phyloP scores from a whole-genome alignment of 2,797 vertebrate species.

The Cephalopachus bancanus region DNA sequence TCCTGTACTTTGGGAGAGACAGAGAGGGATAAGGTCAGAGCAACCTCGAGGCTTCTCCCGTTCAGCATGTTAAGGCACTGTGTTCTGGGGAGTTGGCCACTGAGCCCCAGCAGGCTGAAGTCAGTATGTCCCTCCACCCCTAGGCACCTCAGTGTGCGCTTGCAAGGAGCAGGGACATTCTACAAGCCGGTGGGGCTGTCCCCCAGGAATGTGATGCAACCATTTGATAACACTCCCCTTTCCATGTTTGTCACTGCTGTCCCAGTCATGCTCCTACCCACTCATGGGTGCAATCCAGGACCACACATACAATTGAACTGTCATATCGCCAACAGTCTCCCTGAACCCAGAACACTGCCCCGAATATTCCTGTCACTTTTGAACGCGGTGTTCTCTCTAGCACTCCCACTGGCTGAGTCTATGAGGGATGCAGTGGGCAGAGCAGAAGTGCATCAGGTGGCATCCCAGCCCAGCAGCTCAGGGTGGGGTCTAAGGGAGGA shows the following conservation, averaged over 20 bases:
- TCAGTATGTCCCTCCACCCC: background rate
- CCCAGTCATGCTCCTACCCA: rapidly evolving
- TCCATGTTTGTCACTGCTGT: background rate
- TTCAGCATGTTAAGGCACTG: background rate
- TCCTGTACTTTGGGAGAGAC: background rate
- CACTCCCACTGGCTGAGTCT: rapidly evolving
- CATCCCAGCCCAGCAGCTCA: too few relatives aligned
- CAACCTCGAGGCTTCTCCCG: background rate
- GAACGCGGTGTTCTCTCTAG: background rate
- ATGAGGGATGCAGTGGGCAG: rapidly evolving
- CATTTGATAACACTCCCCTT: rapidly evolving
- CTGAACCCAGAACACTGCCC: background rate
- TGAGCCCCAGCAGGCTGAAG: background rate
- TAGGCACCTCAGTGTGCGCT: rapidly evolving
- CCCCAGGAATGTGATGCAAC: background rate
- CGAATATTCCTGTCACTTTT: background rate
- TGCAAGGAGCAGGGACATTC: background rate
- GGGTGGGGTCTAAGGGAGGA: too few relatives aligned
- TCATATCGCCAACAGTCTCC: background rate
- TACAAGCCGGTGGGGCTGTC: background rate
- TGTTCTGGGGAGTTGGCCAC: background rate
- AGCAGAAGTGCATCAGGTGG: background rate
- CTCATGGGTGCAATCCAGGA: background rate
- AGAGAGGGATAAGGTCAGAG: background rate
- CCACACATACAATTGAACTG: rapidly evolving